Evolutionary conservation across 1,140 invertebrate genomes (phyloP).

Genomic region (Drosophila repletoides): DNA sequence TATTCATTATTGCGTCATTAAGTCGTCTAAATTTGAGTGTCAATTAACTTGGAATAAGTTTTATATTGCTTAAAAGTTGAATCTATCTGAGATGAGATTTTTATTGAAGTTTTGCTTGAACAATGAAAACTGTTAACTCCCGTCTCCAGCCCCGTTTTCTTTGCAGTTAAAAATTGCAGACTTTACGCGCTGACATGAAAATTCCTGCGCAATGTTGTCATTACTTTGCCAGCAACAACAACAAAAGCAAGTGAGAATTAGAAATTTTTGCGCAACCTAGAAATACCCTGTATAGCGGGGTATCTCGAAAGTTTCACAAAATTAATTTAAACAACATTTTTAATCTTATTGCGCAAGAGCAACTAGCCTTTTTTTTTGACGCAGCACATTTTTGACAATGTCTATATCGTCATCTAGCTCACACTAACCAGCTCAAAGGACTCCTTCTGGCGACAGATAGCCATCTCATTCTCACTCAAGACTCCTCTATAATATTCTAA

Average conservation of each 20-base stretch:
- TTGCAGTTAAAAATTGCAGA: constrained; percentile 12
- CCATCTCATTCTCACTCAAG: too few species aligned
- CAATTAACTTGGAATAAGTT: not conserved
- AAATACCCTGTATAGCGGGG: constrained; percentile 7
- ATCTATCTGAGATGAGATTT: not conserved
- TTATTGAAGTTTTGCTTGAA: not conserved
- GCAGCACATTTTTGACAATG: too few species aligned
- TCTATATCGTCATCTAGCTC: too few species aligned
- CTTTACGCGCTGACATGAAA: constrained; percentile 57
- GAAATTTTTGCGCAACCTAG: not conserved
- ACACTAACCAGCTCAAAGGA: too few species aligned
- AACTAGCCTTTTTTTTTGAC: too few species aligned
- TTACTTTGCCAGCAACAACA: constrained; percentile 61
- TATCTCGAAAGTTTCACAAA: too few species aligned
- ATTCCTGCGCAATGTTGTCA: constrained; percentile 53
- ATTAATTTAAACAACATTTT: too few species aligned
- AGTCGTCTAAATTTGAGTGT: too few species aligned
- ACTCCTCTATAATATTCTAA: too few species aligned
- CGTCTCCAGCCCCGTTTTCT: not conserved
- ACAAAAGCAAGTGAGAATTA: constrained; percentile 9
- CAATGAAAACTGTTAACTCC: constrained; percentile 32
- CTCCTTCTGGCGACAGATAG: too few species aligned
- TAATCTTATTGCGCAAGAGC: too few species aligned
- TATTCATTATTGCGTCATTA: too few species aligned
- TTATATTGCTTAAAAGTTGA: not conserved